Evolutionary conservation across 2,113 vertebrate species (phyloP).

Genomic region (Seriola rivoliana): DNA sequence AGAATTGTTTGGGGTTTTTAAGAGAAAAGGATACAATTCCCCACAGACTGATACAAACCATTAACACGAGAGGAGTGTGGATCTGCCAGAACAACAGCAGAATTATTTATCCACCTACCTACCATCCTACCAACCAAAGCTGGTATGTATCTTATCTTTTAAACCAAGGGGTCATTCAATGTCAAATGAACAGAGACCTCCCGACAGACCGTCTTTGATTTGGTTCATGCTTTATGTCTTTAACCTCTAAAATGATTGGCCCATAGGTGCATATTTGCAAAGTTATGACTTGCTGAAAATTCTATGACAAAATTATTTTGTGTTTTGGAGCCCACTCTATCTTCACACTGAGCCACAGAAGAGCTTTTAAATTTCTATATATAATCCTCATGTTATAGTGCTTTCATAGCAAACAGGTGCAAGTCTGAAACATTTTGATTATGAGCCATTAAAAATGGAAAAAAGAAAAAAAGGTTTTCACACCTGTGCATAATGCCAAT

Average conservation of each 20-base stretch:
- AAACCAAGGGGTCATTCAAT: no score
- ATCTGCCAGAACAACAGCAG: neutral
- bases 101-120: neutral
- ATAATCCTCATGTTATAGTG: neutral
- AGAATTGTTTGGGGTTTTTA: conserved; percentile 16
- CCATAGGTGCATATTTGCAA: neutral
- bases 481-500: neutral
- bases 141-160: neutral
- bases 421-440: neutral
- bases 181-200: no score
- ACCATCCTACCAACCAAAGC: no score
- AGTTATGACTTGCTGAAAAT: neutral
- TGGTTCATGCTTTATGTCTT: no score
- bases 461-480: neutral
- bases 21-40: neutral
- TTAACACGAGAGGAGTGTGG: no score
- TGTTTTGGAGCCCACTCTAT: neutral
- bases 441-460: neutral
- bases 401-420: neutral
- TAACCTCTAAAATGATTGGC: neutral
- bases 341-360: neutral
- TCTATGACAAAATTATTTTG: neutral
- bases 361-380: neutral
- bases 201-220: no score
- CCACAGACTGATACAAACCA: neutral